A percentile compares a stretch with the other conserved stretches of the same genome.
phyloP scores from a whole-genome alignment of 2,113 vertebrate genomes.

The Xenopus laevis region DNA sequence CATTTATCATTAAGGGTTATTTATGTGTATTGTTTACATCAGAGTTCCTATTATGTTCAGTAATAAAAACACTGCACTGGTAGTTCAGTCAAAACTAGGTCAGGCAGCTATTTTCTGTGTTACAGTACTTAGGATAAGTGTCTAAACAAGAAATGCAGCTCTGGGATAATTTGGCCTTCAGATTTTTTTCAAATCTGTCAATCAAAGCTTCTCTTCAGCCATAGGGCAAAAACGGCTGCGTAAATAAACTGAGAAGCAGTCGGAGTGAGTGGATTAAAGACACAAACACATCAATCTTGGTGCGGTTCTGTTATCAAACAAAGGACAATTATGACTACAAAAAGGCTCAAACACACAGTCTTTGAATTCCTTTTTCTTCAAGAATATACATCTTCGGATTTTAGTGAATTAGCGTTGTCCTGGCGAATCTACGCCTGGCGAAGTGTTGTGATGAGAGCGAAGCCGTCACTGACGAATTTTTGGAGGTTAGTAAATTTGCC shows the following conservation, averaged over 20 bases:
- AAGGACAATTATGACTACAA: background rate
- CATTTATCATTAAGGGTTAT: conserved; percentile 9
- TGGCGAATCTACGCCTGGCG: no score
- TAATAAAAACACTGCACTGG: conserved; percentile 15
- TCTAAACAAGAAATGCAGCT: conserved; percentile 28
- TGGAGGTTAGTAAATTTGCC: no score
- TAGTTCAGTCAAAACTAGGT: conserved; percentile 31
- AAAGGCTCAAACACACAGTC: no score
- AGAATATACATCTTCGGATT: no score
- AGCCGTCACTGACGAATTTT: no score
- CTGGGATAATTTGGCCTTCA: conserved; percentile 35
- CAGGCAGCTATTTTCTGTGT: conserved; percentile 22
- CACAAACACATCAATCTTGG: background rate
- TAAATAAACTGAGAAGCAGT: conserved; percentile 22
- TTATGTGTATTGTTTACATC: conserved; percentile 29
- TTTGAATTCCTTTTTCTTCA: no score
- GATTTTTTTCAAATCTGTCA: conserved; percentile 21
- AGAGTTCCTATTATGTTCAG: background rate
- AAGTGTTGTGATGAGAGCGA: no score
- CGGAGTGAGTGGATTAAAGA: background rate
- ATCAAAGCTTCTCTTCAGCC: conserved; percentile 21
- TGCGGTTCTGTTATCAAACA: background rate
- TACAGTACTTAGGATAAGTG: conserved; percentile 32
- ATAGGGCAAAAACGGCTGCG: conserved; percentile 16
- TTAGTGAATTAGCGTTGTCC: no score